phyloP scores from a whole-genome alignment of 2,888 invertebrate genomes.

The Ypsolopha scabrella region DNA sequence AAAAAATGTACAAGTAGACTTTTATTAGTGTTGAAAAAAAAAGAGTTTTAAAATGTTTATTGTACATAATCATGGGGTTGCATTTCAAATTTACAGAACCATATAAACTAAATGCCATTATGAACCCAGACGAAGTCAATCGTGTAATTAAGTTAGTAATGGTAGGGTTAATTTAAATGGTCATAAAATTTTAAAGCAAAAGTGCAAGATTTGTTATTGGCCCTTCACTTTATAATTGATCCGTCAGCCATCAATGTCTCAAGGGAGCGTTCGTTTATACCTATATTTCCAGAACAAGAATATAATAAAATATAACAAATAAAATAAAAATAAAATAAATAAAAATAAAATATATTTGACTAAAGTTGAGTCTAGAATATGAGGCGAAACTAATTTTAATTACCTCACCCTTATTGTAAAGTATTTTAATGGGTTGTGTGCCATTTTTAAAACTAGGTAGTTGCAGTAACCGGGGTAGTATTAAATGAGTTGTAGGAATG shows the following conservation, averaged over 20 bases:
- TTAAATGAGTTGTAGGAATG: no score
- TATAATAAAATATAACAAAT: neutral
- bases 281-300: neutral
- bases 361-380: no score
- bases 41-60: slow-evolving; percentile 13
- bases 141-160: neutral
- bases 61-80: slow-evolving; percentile 15
- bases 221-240: slow-evolving; percentile 24
- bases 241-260: slow-evolving; percentile 15
- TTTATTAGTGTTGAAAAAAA: neutral
- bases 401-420: no score
- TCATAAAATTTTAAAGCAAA: neutral
- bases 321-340: no score
- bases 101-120: neutral
- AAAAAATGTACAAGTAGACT: no score
- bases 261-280: neutral
- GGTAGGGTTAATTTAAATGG: neutral
- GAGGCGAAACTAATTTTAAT: no score
- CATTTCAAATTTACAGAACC: neutral
- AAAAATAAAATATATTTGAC: no score
- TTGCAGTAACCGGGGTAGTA: no score
- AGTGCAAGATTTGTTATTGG: slow-evolving; percentile 12
- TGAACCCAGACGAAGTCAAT: neutral
- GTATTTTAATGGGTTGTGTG: no score
- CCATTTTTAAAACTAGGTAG: no score